Evolutionary conservation across 2,888 invertebrate genomes (phyloP).

Genomic region (Acleris laterana): DNA sequence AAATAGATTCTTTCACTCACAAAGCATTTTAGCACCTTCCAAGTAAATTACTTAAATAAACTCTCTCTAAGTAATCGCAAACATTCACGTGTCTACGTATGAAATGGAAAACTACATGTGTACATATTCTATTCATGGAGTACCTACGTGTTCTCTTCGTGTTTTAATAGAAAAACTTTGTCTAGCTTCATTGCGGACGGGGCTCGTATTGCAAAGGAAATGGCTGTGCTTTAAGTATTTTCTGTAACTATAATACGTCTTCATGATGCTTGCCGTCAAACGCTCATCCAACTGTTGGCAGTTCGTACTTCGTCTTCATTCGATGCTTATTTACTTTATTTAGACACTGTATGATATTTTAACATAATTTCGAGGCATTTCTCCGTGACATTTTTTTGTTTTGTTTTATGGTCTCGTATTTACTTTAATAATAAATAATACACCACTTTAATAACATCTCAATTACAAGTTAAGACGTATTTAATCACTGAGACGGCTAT

Average conservation of each 20-base stretch:
- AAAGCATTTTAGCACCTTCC: neutral
- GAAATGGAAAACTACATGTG: slow-evolving; percentile 33
- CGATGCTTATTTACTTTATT: slow-evolving; percentile 23
- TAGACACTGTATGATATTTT: slow-evolving; percentile 14
- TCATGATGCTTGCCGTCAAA: slow-evolving; percentile 55
- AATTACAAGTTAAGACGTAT: too few species aligned
- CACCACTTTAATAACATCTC: too few species aligned
- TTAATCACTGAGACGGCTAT: too few species aligned
- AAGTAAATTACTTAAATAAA: slow-evolving; percentile 16
- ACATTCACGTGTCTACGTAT: slow-evolving; percentile 19
- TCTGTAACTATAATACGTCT: slow-evolving; percentile 59
- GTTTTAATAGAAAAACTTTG: slow-evolving; percentile 51
- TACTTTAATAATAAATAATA: too few species aligned
- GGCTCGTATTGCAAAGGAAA: slow-evolving; percentile 39
- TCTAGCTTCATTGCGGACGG: slow-evolving; percentile 41
- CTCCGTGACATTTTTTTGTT: too few species aligned
- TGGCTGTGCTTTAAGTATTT: slow-evolving; percentile 45
- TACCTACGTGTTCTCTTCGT: slow-evolving; percentile 47
- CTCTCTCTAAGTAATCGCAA: slow-evolving; percentile 18
- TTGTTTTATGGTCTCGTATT: too few species aligned
- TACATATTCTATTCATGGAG: slow-evolving; percentile 48
- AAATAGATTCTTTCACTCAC: neutral
- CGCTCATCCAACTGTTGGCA: slow-evolving; percentile 49
- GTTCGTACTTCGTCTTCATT: slow-evolving; percentile 55
- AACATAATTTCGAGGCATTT: slow-evolving; percentile 8